These are phyloP conservation scores for Semotilus atromaculatus DNA, from an alignment of 2,797 vertebrate species.

Conservation along the genomic window DNA sequence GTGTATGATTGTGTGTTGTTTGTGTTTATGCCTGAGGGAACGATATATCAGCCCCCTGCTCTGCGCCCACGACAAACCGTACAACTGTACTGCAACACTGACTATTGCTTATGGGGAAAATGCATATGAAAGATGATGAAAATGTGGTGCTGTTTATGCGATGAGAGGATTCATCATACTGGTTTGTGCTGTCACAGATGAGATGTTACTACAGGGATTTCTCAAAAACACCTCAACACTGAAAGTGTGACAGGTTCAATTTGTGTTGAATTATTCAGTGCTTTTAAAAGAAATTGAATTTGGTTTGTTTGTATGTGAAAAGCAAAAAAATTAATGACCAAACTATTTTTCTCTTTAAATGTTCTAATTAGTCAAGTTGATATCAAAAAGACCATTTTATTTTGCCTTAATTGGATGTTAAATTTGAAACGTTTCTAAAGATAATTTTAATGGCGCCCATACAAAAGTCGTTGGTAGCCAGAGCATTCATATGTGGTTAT, in stretches of 20 bases:
- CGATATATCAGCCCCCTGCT: constrained; percentile 30
- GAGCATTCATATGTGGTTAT: neutral
- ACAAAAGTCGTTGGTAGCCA: neutral
- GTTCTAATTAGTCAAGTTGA: neutral
- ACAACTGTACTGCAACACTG: constrained; percentile 18
- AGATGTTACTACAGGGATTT: constrained; percentile 15
- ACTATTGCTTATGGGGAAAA: constrained; percentile 13
- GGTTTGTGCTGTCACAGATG: constrained; percentile 24
- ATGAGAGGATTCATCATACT: constrained; percentile 23
- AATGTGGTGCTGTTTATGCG: neutral
- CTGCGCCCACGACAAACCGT: constrained; percentile 5
- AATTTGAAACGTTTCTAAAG: neutral
- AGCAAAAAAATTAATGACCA: neutral
- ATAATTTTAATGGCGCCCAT: neutral
- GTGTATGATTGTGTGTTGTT: constrained; percentile 30
- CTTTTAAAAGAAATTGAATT: neutral
- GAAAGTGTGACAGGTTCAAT: neutral
- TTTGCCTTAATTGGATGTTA: neutral
- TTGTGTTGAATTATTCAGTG: constrained; percentile 14
- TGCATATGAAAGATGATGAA: constrained; percentile 18
- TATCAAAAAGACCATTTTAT: neutral
- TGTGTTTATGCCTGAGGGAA: constrained; percentile 32
- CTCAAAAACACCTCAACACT: too few species aligned
- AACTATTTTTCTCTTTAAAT: neutral
- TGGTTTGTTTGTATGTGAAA: neutral